Percentiles rank a stretch among this genome's conserved stretches.
phyloP scores from a whole-genome alignment of 2,113 vertebrate genomes.

The Carollia perspicillata region DNA sequence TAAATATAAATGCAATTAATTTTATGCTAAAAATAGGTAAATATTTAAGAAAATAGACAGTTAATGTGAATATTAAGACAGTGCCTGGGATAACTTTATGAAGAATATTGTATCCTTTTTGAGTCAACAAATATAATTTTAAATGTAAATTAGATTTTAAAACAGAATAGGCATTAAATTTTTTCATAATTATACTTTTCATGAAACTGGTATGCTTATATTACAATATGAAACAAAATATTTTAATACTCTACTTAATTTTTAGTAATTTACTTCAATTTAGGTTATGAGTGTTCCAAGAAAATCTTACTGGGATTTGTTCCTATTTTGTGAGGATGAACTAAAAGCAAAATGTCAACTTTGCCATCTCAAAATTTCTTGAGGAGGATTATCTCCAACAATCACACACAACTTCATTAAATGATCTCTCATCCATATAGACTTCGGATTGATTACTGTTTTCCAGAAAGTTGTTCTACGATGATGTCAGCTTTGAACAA shows the following conservation, averaged over 20 bases:
- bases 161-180: neutral
- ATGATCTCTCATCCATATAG: neutral
- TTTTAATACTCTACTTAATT: constrained; percentile 14
- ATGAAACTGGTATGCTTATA: constrained; percentile 29
- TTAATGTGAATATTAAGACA: constrained; percentile 8
- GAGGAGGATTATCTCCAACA: constrained; percentile 4
- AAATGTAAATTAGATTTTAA: constrained; percentile 31
- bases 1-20: constrained; percentile 3
- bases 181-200: constrained; percentile 40
- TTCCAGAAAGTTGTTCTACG: neutral
- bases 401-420: constrained; percentile 10
- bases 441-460: constrained; percentile 16
- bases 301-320: neutral
- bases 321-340: neutral
- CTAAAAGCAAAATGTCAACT: constrained; percentile 26
- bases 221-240: constrained; percentile 45
- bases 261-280: constrained; percentile 46
- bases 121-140: constrained; percentile 25
- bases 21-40: constrained; percentile 28
- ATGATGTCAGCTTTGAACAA: neutral
- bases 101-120: constrained; percentile 5
- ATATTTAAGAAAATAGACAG: neutral
- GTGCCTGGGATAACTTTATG: neutral
- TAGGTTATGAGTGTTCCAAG: constrained; percentile 4
- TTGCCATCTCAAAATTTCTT: constrained; percentile 17